Percentiles rank a stretch among this genome's conserved stretches.
Conservation (phyloP, 2,797 vertebrate genomes). For the Accipiter superciliosus region DNA sequence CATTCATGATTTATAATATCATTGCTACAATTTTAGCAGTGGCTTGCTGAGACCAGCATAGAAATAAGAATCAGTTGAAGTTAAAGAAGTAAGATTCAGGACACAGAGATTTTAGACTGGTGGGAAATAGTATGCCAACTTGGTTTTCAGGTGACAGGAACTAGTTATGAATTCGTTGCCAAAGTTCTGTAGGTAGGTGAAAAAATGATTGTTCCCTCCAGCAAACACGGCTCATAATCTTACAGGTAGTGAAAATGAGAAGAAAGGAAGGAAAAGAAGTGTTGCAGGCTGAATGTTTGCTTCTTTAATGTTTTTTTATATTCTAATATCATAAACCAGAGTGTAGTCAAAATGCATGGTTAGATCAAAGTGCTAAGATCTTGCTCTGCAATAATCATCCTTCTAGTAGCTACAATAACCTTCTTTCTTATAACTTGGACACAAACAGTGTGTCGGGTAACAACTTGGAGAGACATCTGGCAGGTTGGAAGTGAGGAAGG, state of each 20-base stretch:
- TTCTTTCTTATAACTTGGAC: background rate
- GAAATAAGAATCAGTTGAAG: background rate
- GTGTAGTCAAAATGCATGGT: background rate
- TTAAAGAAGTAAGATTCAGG: background rate
- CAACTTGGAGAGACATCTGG: background rate
- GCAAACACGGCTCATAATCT: background rate
- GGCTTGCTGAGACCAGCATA: background rate
- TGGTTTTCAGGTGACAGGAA: background rate
- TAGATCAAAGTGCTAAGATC: background rate
- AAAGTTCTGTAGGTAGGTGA: background rate
- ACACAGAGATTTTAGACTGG: background rate
- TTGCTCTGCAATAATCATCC: background rate
- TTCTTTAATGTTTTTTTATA: background rate
- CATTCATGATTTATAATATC: background rate
- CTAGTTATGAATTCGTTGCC: background rate
- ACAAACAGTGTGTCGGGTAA: background rate
- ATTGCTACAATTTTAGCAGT: background rate
- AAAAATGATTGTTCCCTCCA: background rate
- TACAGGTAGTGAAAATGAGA: background rate
- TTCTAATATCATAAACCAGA: background rate
- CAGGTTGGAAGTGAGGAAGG: background rate
- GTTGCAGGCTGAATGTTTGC: background rate
- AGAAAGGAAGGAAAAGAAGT: background rate
- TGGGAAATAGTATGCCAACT: background rate
- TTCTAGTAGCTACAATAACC: conserved; percentile 19